Base-by-base conservation (phyloP, 2,113 vertebrate species). In the Platysternon megacephalum region DNA sequence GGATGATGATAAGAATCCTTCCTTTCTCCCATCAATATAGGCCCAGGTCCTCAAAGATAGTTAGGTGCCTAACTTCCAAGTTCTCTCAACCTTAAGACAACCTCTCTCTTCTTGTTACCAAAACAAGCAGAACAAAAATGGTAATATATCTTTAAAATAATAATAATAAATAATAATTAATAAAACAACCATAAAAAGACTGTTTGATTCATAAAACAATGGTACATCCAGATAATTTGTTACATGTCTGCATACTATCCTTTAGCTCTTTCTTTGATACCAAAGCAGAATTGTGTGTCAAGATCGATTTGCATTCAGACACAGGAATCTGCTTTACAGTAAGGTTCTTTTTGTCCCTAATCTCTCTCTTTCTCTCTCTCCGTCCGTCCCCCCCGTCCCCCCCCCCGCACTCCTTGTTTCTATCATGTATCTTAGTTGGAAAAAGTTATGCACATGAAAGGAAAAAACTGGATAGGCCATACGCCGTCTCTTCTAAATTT, bases 201-300 rank as follows among this genome's bases (percentile, higher is more conserved):
- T 89, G 96, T 88, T 94, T 97, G 94, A 97, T 94, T 97, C 95
- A 97, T 86, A 82, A 84, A 72, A 91, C 55, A 95, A 53, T 5
- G 28, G 80, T 95, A 0, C 83, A 92, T 81, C 44, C 81, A 92
- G 94, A 83, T 91, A 95, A 74, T 95, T 94, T 96, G 91, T 89
- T 95, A 97, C 16, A 2, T 39, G 89, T 92, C 94, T 97, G 94
- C 81, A 84, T 17, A 5, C 95, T 95, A 85, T 91, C 79, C 42
- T 83, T 95, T 90, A 89, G 93, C 53, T 96, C 83, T 94, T 96
- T 91, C 94, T 91, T 93, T 72, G 65, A 22, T 79, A 91, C 74
- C 44, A 16, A 78, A 46, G 74, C 42, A 78, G 74, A 28, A 46
- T 13, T 28, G 74, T 53, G 51, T 91, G 85, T 90, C 2, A 4